phyloP scores from a whole-genome alignment of 2,888 invertebrate genomes.

The Perizoma flavofasciatum region DNA sequence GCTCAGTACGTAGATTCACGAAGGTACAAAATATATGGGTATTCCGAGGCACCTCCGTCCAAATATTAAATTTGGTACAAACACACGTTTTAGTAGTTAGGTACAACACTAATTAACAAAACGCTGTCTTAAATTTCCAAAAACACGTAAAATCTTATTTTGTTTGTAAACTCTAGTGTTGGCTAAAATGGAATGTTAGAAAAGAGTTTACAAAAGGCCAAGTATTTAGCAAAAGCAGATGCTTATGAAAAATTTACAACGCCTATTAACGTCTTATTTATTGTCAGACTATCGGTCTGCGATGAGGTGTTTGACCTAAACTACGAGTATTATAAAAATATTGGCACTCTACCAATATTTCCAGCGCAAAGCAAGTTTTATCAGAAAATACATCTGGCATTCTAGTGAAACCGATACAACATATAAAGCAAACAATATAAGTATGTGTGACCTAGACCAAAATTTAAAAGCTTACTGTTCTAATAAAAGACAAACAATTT shows the following conservation, averaged over 20 bases:
- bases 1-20: too few species aligned
- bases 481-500: slow-evolving; percentile 10
- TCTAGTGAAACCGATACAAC: not conserved
- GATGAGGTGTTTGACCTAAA: slow-evolving; percentile 38
- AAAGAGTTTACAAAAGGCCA: too few species aligned
- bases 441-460: slow-evolving; percentile 33
- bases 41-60: too few species aligned
- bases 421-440: slow-evolving; percentile 8
- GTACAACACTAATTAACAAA: too few species aligned
- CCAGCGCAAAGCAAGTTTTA: slow-evolving; percentile 16
- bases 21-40: too few species aligned
- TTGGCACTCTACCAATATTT: slow-evolving; percentile 37
- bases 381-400: slow-evolving; percentile 21
- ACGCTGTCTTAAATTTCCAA: too few species aligned
- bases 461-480: slow-evolving; percentile 10
- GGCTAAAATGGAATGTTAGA: too few species aligned
- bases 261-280: slow-evolving; percentile 19
- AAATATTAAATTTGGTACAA: too few species aligned
- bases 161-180: too few species aligned
- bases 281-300: slow-evolving; percentile 28
- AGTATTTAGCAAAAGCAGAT: not conserved
- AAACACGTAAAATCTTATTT: too few species aligned
- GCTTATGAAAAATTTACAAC: not conserved
- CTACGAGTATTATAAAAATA: slow-evolving; percentile 39
- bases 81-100: too few species aligned